These are phyloP conservation scores for Hesperophylax magnus DNA, from an alignment of 1,140 invertebrate genomes.

Conservation along the genomic window DNA sequence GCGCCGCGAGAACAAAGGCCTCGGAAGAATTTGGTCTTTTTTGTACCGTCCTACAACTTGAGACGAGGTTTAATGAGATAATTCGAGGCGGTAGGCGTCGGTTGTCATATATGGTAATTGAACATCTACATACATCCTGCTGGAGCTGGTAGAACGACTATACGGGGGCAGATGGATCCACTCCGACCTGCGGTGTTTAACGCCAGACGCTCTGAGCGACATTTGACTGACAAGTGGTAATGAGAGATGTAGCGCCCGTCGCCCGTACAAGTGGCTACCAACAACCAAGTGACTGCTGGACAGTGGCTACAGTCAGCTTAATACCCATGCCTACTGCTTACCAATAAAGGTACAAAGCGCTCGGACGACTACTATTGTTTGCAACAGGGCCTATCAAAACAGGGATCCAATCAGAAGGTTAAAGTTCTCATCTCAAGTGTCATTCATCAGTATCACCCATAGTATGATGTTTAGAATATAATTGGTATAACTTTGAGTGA, in stretches of 20 bases:
- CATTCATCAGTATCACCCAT: too few species aligned
- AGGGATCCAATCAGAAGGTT: too few species aligned
- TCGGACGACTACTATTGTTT: too few species aligned
- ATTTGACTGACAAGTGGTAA: slow-evolving; percentile 29
- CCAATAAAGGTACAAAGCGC: too few species aligned
- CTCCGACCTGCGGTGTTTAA: slow-evolving; percentile 11
- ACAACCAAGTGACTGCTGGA: too few species aligned
- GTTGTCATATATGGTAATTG: slow-evolving; percentile 39
- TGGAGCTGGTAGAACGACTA: neutral
- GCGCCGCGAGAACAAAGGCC: slow-evolving; percentile 28
- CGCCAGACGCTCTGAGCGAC: slow-evolving; percentile 9
- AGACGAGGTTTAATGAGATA: slow-evolving; percentile 39
- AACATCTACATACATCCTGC: slow-evolving; percentile 40
- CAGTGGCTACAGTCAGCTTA: too few species aligned
- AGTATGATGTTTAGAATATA: too few species aligned
- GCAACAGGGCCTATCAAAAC: too few species aligned
- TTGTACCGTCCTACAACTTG: slow-evolving; percentile 8
- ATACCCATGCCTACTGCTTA: too few species aligned
- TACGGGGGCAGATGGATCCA: slow-evolving; percentile 19
- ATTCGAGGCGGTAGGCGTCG: slow-evolving; percentile 41
- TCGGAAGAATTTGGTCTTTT: neutral
- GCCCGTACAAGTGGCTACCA: slow-evolving; percentile 1
- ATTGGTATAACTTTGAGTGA: too few species aligned
- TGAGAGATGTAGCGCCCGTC: slow-evolving; percentile 20
- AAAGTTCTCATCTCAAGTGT: too few species aligned